Conservation (phyloP, 2,113 vertebrate genomes). For the Cyphomyrus plagiostoma region DNA sequence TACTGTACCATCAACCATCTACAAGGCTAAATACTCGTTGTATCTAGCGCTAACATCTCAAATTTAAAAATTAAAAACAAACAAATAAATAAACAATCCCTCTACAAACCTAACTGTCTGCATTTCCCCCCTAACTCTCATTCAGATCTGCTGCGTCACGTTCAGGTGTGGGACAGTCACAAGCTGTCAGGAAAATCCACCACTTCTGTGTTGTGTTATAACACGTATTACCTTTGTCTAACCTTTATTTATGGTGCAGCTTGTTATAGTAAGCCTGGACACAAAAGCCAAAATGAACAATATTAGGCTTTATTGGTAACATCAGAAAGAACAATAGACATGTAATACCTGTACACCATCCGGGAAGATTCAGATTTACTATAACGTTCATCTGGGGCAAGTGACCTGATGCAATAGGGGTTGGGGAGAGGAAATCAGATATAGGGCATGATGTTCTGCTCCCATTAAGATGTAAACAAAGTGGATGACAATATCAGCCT, state of each 20-base stretch:
- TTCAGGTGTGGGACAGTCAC: neutral
- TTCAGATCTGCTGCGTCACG: neutral
- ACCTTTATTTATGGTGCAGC: neutral
- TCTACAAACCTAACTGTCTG: neutral
- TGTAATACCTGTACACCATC: neutral
- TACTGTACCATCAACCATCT: neutral
- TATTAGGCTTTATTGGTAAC: neutral
- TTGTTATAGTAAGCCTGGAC: neutral
- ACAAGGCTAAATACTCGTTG: neutral
- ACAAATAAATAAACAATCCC: no score
- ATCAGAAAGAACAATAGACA: neutral
- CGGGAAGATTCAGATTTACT: neutral
- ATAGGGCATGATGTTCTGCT: neutral
- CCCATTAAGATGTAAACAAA: neutral
- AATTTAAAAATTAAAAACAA: neutral
- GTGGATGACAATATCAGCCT: conserved; percentile 34
- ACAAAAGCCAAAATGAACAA: neutral
- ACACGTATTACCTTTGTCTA: neutral
- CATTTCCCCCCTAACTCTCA: neutral
- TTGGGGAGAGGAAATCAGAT: neutral
- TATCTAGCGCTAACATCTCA: neutral
- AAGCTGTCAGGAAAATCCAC: neutral
- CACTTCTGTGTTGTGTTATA: neutral
- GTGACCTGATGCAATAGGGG: neutral
- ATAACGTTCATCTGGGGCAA: neutral